Conservation (phyloP, 2,113 vertebrate genomes). For the Larimichthys polyactis region DNA sequence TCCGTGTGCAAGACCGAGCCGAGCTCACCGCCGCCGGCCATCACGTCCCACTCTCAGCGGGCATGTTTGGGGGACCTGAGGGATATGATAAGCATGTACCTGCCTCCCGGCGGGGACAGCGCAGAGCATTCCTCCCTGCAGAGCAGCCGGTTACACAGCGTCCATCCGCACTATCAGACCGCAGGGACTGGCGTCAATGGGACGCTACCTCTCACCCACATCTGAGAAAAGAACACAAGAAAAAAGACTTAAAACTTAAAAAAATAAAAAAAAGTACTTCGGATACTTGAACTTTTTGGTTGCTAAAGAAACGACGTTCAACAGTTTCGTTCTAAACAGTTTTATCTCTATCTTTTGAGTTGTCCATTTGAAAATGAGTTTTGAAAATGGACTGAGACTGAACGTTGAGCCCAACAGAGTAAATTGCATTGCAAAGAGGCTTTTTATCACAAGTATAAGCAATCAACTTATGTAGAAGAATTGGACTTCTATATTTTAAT, state of each 20-base stretch:
- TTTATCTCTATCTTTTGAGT: slow-evolving; percentile 70
- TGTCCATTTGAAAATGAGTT: slow-evolving; percentile 70
- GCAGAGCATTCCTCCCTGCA: slow-evolving; percentile 92
- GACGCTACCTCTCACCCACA: slow-evolving; percentile 97
- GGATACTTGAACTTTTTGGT: slow-evolving; percentile 85
- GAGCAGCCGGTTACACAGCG: slow-evolving; percentile 93
- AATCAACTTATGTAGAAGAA: slow-evolving; percentile 85
- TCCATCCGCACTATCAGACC: slow-evolving; percentile 97
- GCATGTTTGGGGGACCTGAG: slow-evolving; percentile 97
- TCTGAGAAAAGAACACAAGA: slow-evolving; percentile 82
- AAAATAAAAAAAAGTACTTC: slow-evolving; percentile 70
- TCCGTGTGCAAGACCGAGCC: slow-evolving; percentile 96
- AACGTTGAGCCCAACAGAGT: slow-evolving; percentile 76
- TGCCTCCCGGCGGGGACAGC: slow-evolving; percentile 95
- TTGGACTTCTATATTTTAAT: slow-evolving; percentile 84
- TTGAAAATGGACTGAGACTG: slow-evolving; percentile 73
- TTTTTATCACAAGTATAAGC: slow-evolving; percentile 81
- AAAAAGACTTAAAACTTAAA: slow-evolving; percentile 51
- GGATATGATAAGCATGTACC: slow-evolving; percentile 99
- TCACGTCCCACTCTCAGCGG: slow-evolving; percentile 95
- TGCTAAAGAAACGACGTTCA: slow-evolving; percentile 76
- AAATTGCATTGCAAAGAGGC: slow-evolving; percentile 76
- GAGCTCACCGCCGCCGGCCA: slow-evolving; percentile 95
- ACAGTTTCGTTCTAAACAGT: slow-evolving; percentile 21
- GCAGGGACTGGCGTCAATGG: slow-evolving; percentile 94